A percentile compares a stretch with the other conserved stretches of the same genome.
Evolutionary conservation across 2,797 vertebrate genomes (phyloP).

Genomic region (Cossypha heuglini): DNA sequence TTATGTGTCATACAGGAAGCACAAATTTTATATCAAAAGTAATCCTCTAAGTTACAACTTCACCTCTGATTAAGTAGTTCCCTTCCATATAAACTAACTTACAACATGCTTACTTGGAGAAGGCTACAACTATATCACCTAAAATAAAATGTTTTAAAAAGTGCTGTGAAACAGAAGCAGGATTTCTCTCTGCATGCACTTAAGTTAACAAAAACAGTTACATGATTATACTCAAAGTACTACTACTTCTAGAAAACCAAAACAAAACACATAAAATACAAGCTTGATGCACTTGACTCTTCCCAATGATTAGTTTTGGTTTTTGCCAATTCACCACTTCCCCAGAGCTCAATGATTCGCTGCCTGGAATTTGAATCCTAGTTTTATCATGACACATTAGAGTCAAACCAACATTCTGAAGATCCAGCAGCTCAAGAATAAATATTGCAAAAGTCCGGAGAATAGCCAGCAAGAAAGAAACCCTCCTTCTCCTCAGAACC

Average conservation of each 20-base stretch:
- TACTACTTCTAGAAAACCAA: not conserved
- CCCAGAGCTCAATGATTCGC: not conserved
- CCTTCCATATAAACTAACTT: not conserved
- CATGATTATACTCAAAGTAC: not conserved
- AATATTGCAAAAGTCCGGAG: not conserved
- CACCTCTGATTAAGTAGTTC: not conserved
- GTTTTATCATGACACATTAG: not conserved
- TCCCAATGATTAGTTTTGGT: not conserved
- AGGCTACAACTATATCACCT: not conserved
- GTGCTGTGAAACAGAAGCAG: constrained; percentile 20
- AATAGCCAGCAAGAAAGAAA: not conserved
- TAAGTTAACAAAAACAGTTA: not conserved
- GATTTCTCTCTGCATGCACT: not conserved
- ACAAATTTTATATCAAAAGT: not conserved
- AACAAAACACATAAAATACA: not conserved
- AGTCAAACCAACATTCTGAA: not conserved
- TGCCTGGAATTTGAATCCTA: not conserved
- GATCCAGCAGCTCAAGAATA: not conserved
- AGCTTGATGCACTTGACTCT: not conserved
- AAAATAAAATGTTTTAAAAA: not conserved
- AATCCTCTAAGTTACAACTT: not conserved
- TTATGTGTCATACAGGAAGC: not conserved
- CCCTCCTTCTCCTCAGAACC: not conserved
- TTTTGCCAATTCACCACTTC: not conserved
- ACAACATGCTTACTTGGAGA: not conserved